Evolutionary conservation across 2,888 invertebrate genomes (phyloP), one percentile per base, ranked within the genome.

Genomic region (Agrypnus murinus): DNA sequence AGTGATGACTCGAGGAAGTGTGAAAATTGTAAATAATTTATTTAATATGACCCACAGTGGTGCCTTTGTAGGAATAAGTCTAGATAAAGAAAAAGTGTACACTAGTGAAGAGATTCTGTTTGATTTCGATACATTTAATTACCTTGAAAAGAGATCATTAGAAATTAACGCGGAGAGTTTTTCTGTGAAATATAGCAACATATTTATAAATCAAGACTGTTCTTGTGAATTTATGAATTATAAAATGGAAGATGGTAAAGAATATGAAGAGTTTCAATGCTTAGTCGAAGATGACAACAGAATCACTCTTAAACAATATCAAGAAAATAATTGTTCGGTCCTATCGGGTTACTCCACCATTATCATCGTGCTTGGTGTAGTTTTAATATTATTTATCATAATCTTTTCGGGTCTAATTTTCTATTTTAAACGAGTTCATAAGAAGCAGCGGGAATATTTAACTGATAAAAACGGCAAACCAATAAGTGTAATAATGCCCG

Each of bases 401-500:
- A 83, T 88, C 34, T 79, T 74, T 3, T 74, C 79, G 31, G 79
- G 76, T 8, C 75, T 84, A 25, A 84, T 87, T 67, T 83, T 88
- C 32, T 85, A 84, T 73, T 84, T 84, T 57, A 83, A 84, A 45
- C 82, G 81, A 65, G 82, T 84, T 48, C 84, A 85, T 40, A 80
- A 81, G 48, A 84, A 85, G 65, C 85, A 86, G 50, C 83, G 82
- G 0, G 79, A 78, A 50, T 76, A 81, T 86, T 89, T 83, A 85
- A 89, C 81, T 86, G 90, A 81, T 84, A 89, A 85, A 87, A 90
- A 84, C 86, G 89, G 87, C 19, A 81, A 81, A 80, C 84, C 85
- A 75, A 76, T 92, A 77, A 90, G 91, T 81, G 87, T 95, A 84
- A 92, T 95, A 60, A 89, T 94, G 80, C 95, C 95, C 0, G 95